phyloP scores from a whole-genome alignment of 2,797 vertebrate genomes.

The Alcedo atthis region DNA sequence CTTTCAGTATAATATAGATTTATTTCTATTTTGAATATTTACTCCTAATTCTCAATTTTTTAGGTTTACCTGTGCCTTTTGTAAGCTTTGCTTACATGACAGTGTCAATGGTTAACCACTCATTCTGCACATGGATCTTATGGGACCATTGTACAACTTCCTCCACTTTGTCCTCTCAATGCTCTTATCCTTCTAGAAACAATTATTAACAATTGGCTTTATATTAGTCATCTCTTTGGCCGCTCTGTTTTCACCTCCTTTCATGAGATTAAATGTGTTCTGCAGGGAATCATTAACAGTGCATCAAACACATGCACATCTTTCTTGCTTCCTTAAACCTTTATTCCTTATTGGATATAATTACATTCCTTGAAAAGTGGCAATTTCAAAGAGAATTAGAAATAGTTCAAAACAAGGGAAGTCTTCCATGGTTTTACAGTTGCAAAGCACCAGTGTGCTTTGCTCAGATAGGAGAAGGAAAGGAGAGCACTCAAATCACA shows the following conservation, averaged over 20 bases:
- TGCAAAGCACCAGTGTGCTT: background rate
- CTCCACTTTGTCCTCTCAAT: background rate
- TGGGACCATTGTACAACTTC: background rate
- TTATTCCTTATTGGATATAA: background rate
- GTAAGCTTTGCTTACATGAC: background rate
- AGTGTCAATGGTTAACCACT: background rate
- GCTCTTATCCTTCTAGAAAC: background rate
- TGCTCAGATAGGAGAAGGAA: background rate
- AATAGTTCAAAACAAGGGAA: background rate
- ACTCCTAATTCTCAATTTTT: background rate
- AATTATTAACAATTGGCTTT: background rate
- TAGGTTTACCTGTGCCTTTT: background rate
- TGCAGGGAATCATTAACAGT: background rate
- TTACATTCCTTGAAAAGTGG: background rate
- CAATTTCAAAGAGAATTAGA: background rate
- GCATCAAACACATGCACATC: background rate
- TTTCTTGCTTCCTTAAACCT: slow-evolving; percentile 4
- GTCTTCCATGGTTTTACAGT: background rate
- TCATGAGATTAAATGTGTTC: background rate
- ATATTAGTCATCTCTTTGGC: background rate
- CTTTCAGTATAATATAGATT: background rate
- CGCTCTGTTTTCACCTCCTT: background rate
- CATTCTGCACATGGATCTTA: background rate
- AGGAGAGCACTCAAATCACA: background rate
- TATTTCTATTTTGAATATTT: background rate